Percentiles rank a stretch among this genome's conserved stretches.
Evolutionary conservation across 2,113 vertebrate species (phyloP).

Genomic region (Equus quagga): DNA sequence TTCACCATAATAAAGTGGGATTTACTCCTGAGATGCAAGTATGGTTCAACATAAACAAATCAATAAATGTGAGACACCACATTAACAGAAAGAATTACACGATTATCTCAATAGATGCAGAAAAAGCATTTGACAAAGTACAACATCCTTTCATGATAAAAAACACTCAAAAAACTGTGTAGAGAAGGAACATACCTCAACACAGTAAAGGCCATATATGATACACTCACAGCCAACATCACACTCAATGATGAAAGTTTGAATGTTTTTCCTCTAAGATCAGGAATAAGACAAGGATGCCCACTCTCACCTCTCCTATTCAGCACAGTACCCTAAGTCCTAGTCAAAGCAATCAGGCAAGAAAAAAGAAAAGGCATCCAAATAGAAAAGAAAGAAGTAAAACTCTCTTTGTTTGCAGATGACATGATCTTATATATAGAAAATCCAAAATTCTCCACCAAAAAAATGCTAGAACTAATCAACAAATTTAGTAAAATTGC

Average conservation of each 20-base stretch:
- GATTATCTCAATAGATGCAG: neutral
- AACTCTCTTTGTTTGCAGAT: neutral
- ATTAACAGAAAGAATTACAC: neutral
- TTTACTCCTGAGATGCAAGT: neutral
- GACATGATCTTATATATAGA: neutral
- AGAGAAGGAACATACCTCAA: neutral
- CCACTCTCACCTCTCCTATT: neutral
- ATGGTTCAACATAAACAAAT: neutral
- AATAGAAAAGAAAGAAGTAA: neutral
- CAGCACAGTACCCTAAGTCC: neutral
- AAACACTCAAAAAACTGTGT: neutral
- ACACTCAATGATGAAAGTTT: neutral
- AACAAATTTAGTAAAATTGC: neutral
- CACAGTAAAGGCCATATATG: neutral
- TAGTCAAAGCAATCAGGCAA: neutral
- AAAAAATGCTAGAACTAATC: neutral
- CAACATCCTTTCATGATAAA: neutral
- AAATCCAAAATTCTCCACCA: neutral
- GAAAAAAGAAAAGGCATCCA: neutral
- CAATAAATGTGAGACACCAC: neutral
- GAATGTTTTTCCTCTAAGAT: neutral
- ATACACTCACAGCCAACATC: neutral
- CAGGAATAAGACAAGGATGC: neutral
- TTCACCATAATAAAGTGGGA: neutral
- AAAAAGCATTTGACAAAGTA: neutral